Conservation (phyloP, 2,888 invertebrate genomes). For the Agrilus cyanescens region DNA sequence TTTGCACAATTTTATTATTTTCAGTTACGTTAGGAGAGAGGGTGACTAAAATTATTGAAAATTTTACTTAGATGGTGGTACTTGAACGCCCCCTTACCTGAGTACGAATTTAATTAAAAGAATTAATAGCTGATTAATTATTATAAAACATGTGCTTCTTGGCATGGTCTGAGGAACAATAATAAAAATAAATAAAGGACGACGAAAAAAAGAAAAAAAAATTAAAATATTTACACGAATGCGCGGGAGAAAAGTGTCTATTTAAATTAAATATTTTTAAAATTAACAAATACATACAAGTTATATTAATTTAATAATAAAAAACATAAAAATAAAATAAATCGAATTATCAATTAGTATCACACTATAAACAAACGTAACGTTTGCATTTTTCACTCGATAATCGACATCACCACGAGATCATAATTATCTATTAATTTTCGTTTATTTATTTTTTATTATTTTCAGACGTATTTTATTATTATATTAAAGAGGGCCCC, state of each 20-base stretch:
- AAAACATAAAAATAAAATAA: slow-evolving; percentile 20
- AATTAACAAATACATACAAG: slow-evolving; percentile 27
- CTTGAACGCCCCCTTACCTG: too few species aligned
- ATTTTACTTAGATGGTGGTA: too few species aligned
- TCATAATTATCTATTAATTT: slow-evolving; percentile 24
- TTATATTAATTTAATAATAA: slow-evolving; percentile 26
- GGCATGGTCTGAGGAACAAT: too few species aligned
- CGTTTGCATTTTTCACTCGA: slow-evolving; percentile 30
- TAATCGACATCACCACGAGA: slow-evolving; percentile 33
- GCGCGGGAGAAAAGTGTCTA: too few species aligned
- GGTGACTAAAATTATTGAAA: too few species aligned
- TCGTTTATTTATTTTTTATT: slow-evolving; percentile 9
- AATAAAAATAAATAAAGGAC: slow-evolving; percentile 12
- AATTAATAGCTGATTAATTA: too few species aligned
- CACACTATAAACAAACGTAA: slow-evolving; percentile 35
- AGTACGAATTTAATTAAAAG: too few species aligned
- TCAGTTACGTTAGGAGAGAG: too few species aligned
- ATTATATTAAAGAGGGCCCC: slow-evolving; percentile 4
- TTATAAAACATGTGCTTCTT: too few species aligned
- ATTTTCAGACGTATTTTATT: slow-evolving; percentile 4
- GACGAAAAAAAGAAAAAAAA: slow-evolving; percentile 14
- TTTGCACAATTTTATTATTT: too few species aligned
- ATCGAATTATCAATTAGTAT: slow-evolving; percentile 38
- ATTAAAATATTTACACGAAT: slow-evolving; percentile 20
- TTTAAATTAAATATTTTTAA: slow-evolving; percentile 25